Evolutionary conservation across 23 tunicate genomes (phyloP), one percentile per base, ranked within the genome.

Genomic region (Clavelina lepadiformis): DNA sequence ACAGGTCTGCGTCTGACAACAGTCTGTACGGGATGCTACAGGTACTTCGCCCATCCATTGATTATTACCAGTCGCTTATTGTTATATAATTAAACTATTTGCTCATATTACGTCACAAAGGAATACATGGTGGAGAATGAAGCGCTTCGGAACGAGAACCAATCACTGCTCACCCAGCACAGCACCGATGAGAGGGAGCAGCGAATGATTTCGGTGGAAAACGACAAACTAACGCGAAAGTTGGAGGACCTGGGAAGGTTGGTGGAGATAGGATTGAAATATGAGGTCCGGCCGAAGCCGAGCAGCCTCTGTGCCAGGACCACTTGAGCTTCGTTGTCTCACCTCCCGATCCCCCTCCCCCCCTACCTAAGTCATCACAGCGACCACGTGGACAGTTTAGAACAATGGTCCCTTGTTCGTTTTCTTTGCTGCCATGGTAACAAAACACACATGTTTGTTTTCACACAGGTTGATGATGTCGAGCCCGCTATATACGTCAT

Each of bases 61-160:
- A 20, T 41, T 15, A 41, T 41, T 8, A 8, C 15, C 15, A 41
- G 15, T 15, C 49, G 13, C 15, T 41, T n/a, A n/a, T n/a, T n/a
- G n/a, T n/a, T n/a, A n/a, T n/a, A n/a, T n/a, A n/a, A n/a, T n/a
- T n/a, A n/a, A n/a, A n/a, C n/a, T n/a, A n/a, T n/a, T n/a, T n/a
- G n/a, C n/a, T n/a, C n/a, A n/a, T n/a, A n/a, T 58, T 37, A 5
- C 56, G 15, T 8, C 49, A 41, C 49, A 41, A 41, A 84, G 86
- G 96, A 87, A 50, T 87, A 87, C 66, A 87, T 87, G 96, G 87
- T 87, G 15, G 96, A 87, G 54, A 87, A 87, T 73, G 96, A 87
- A 61, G 85, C 96, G 3, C 61, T 87, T 32, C 73, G 96, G 6
- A 79, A 87, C 70, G 86, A 87, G 51, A 87, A 87, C 46, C 96